Base-by-base conservation (phyloP, 1,140 invertebrate species). In the Dryas iulia region DNA sequence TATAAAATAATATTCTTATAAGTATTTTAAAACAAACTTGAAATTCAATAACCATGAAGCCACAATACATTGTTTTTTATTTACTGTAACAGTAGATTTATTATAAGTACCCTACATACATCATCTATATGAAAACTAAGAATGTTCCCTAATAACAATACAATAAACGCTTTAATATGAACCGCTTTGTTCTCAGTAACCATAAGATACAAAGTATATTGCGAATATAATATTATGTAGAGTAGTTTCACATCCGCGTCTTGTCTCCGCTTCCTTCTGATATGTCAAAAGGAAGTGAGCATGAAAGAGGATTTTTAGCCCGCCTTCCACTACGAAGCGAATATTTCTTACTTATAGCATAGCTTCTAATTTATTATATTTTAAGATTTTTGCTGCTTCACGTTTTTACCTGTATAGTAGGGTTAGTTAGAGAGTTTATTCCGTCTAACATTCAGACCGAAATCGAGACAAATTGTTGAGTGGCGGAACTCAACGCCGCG, bases 221-320 rank as follows among this genome's bases (percentile, higher is more conserved):
- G 24, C 25, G 53, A 56, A 56, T 56, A n/a, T 56, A 56, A 12
- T 56, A 56, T 56, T n/a, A 65, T 12, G 31, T 58, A 58, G 5
- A 61, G 33, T 52, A 58, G 30, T 39, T 52, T 25, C 25, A 67
- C 59, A 67, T 73, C 62, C 71, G 63, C 52, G 31, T 64, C 68
- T 69, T 69, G 71, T 71, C 74, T 71, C 62, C 57, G 60, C 59
- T 66, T 72, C 60, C 69, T 67, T 63, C 18, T 56, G 64, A 74
- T 68, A 74, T 58, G 57, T 56, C 28, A n/a, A 58, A 31, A 14
- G 63, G 33, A 65, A 65, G 33, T 25, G 30, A 65, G 24, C 21
- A 65, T 31, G 54, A 62, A 52, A 53, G 8, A 39, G n/a, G 8
- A 53, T 6, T 62, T 30, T 53, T 62, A 60, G 33, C 14, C n/a